phyloP scores from a whole-genome alignment of 2,888 invertebrate species.

The Podabrus alpinus region DNA sequence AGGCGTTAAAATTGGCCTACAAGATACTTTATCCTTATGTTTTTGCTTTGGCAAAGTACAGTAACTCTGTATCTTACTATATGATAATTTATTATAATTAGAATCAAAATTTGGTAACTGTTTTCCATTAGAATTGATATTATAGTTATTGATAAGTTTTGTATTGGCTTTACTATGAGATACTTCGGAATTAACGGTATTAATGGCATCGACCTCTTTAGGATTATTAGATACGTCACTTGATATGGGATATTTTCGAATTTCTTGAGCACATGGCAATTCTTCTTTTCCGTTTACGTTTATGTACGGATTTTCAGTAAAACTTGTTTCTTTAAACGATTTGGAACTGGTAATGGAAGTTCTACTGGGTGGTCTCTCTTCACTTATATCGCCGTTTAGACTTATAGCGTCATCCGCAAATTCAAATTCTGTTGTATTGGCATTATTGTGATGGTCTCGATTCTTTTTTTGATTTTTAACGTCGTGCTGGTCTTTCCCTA shows the following conservation, averaged over 20 bases:
- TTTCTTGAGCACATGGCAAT: conserved; percentile 62
- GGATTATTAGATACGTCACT: conserved; percentile 19
- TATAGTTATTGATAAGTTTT: conserved; percentile 26
- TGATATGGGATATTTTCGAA: conserved; percentile 44
- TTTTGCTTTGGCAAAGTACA: conserved; percentile 59
- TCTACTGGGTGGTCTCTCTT: conserved; percentile 48
- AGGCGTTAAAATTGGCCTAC: conserved; percentile 58
- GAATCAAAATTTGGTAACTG: conserved; percentile 44
- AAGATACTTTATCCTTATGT: conserved; percentile 38
- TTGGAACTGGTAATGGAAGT: conserved; percentile 51
- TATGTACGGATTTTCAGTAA: conserved; percentile 55
- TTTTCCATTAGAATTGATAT: conserved; percentile 29
- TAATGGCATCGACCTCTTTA: conserved; percentile 8
- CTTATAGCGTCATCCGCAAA: conserved; percentile 55
- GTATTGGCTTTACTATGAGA: neutral
- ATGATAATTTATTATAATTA: conserved; percentile 49
- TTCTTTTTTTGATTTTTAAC: conserved; percentile 42
- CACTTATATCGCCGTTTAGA: conserved; percentile 46
- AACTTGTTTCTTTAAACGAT: conserved; percentile 39
- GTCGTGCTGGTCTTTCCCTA: conserved; percentile 50
- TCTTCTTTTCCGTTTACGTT: conserved; percentile 73
- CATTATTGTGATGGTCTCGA: conserved; percentile 35
- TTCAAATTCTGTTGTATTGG: conserved; percentile 50
- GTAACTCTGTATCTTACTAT: conserved; percentile 56
- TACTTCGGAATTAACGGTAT: neutral